Evolutionary conservation across 1,140 invertebrate genomes (phyloP).

Genomic region (Procambarus virginalis): DNA sequence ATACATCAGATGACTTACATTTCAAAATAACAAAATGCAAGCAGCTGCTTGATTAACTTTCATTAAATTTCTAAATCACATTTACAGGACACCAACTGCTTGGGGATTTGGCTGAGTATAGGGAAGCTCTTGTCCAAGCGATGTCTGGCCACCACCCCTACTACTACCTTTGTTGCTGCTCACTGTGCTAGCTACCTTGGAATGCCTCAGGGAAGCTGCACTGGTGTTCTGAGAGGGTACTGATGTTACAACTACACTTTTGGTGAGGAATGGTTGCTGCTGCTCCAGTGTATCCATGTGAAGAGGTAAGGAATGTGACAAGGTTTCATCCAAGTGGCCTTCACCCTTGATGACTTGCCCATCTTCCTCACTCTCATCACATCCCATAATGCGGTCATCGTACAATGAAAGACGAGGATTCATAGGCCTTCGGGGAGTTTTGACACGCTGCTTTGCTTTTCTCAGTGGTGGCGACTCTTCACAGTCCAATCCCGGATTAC

Average conservation of each 20-base stretch:
- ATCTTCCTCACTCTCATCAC: slow-evolving; percentile 26
- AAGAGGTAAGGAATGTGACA: slow-evolving; percentile 56
- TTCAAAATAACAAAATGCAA: slow-evolving; percentile 17
- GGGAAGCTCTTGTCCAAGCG: slow-evolving; percentile 39
- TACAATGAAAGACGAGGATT: slow-evolving; percentile 64
- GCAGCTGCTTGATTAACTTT: background rate
- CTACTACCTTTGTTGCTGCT: slow-evolving; percentile 33
- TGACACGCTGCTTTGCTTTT: slow-evolving; percentile 57
- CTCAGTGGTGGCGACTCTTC: slow-evolving; percentile 56
- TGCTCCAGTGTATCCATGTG: slow-evolving; percentile 45
- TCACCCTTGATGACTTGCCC: background rate
- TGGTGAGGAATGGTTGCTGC: slow-evolving; percentile 52
- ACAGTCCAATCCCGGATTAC: slow-evolving; percentile 6
- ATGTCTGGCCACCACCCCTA: slow-evolving; percentile 35
- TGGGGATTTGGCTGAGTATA: slow-evolving; percentile 45
- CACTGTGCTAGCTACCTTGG: slow-evolving; percentile 35
- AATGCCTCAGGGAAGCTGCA: slow-evolving; percentile 39
- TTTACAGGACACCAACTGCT: slow-evolving; percentile 45
- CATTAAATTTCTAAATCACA: slow-evolving; percentile 12
- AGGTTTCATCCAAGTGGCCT: slow-evolving; percentile 27
- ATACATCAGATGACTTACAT: slow-evolving; percentile 38
- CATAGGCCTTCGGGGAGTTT: slow-evolving; percentile 53
- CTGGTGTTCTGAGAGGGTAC: slow-evolving; percentile 25
- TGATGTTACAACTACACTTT: slow-evolving; percentile 34
- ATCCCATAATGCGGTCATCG: slow-evolving; percentile 60